These are phyloP conservation scores for Misgurnus anguillicaudatus DNA, from an alignment of 2,113 vertebrate genomes.

Conservation along the genomic window DNA sequence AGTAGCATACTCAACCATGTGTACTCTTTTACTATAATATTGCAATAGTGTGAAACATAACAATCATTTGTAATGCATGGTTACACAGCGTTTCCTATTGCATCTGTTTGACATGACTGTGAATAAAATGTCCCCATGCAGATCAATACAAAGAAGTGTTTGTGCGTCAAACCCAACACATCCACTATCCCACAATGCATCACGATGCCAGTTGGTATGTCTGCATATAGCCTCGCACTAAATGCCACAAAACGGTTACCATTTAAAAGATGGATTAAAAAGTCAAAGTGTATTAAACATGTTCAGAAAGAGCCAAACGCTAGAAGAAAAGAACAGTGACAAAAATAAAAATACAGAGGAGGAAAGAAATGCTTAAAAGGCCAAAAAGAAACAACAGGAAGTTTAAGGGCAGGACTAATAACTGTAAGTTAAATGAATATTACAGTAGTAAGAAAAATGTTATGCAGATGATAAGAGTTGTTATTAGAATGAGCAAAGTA, in stretches of 20 bases:
- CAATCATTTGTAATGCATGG: conserved; percentile 19
- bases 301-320: conserved; percentile 58
- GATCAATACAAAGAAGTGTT: conserved; percentile 59
- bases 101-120: conserved; percentile 34
- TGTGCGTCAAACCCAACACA: conserved; percentile 74
- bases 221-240: conserved; percentile 58
- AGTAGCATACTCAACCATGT: background rate
- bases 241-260: conserved; percentile 63
- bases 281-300: conserved; percentile 45
- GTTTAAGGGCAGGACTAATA: conserved; percentile 18
- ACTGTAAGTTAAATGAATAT: conserved; percentile 10
- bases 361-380: conserved; percentile 40
- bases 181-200: conserved; percentile 80
- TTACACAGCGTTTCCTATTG: conserved; percentile 14
- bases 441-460: conserved; percentile 37
- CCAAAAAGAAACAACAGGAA: conserved; percentile 31
- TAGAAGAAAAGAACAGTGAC: conserved; percentile 32
- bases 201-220: conserved; percentile 75
- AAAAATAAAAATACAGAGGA: conserved; percentile 23
- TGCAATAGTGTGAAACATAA: conserved; percentile 28
- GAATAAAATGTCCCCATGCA: conserved; percentile 73
- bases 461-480: conserved; percentile 53
- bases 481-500: too few species aligned
- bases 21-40: conserved; percentile 2
- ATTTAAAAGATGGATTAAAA: conserved; percentile 55